Base-by-base conservation (phyloP, 2,797 vertebrate genomes). In the Tolypeutes matacus region DNA sequence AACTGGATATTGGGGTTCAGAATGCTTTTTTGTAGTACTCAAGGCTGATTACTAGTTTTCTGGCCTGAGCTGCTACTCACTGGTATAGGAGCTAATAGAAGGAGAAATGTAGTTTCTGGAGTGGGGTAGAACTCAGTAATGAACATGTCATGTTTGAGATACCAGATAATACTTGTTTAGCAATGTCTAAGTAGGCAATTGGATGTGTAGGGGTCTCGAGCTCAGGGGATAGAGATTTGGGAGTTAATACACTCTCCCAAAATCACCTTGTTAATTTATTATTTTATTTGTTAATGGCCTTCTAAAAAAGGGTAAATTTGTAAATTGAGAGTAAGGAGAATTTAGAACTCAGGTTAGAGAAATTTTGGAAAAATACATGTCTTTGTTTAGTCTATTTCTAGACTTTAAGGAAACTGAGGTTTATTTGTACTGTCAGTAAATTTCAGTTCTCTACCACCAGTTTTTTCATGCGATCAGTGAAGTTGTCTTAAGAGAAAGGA, bases 341-440 rank as follows among this genome's bases (percentile, higher is more conserved):
- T 91, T 77, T 77, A 77, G 67, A 89, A 82, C 10, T 95, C 69
- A 58, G 9, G 25, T 72, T 83, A 72, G 34, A 92, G 62, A 86
- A 89, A 72, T 51, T 53, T 86, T 72, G 36, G 49, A 62, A 94
- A 73, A 90, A 53, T 65, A 72, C 58, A 72, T 72, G 31, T 72
- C 34, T 89, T 18, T 31, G 23, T 84, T 17, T 72, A 51, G 46
- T 49, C 60, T 39, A 3, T 53, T 93, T 72, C 20, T n/a, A 7
- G 23, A 75, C 62, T 73, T 69, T 36, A 86, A 76, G 70, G 42
- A 49, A 87, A 29, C 42, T 62, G 3, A 77, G 36, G 36, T 81
- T 88, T 15, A 34, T 91, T 85, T 65, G n/a, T 91, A 6, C 51
- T 36, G 39, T 39, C 62, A n/a, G 1, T 77, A 91, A 73, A 83